A percentile compares a stretch with the other conserved stretches of the same genome.
Evolutionary conservation across 2,113 vertebrate species (phyloP).

Genomic region (Odocoileus virginianus): DNA sequence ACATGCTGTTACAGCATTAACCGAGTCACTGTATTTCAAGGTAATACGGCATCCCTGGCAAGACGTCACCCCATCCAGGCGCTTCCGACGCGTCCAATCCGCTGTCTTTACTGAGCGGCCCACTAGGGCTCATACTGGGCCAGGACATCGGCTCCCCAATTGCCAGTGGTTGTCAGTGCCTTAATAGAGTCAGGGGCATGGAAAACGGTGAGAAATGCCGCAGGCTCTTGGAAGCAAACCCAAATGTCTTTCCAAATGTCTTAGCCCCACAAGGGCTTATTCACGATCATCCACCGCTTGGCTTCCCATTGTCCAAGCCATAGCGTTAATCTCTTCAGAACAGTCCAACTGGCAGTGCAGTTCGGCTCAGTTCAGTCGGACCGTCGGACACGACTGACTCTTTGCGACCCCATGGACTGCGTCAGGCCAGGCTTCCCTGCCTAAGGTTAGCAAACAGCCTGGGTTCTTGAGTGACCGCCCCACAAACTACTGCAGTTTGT

Average conservation of each 20-base stretch:
- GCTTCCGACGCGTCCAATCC: background rate
- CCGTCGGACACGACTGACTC: background rate
- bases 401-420: background rate
- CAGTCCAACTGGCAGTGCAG: background rate
- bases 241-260: background rate
- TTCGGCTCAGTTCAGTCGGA: background rate
- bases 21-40: background rate
- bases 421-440: background rate
- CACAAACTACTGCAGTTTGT: background rate
- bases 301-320: background rate
- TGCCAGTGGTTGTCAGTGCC: background rate
- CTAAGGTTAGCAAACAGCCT: background rate
- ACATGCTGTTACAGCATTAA: background rate
- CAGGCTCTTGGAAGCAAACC: background rate
- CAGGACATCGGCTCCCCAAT: background rate
- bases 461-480: background rate
- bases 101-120: background rate
- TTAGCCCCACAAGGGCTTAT: too few species aligned
- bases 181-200: background rate
- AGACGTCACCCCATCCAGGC: background rate
- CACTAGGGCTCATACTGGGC: background rate
- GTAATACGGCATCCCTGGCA: background rate
- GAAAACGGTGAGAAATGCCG: background rate
- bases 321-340: background rate
- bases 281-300: rapidly evolving